Evolutionary conservation across 2,888 invertebrate species (phyloP).

Genomic region (Tetragonula carbonaria): DNA sequence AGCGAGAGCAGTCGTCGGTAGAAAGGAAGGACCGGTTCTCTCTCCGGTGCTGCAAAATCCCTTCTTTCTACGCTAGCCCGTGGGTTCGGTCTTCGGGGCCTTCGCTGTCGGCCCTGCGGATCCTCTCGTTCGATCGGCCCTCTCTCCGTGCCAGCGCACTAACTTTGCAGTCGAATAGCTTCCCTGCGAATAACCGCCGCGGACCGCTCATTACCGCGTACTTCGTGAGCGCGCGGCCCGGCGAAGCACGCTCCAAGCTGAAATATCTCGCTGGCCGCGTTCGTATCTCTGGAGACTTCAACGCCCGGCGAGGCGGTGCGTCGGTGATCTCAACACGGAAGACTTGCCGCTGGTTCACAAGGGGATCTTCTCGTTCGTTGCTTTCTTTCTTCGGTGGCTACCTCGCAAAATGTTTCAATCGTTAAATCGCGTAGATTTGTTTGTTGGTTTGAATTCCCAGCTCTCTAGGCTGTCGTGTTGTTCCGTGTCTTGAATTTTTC

Average conservation of each 20-base stretch:
- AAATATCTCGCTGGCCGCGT: conserved; percentile 19
- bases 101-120: conserved; percentile 49
- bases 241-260: conserved; percentile 25
- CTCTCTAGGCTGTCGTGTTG: not conserved
- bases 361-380: not conserved
- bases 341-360: not conserved
- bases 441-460: too few species aligned
- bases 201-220: conserved; percentile 60
- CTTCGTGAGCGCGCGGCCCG: conserved; percentile 38
- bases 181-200: conserved; percentile 56
- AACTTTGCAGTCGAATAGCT: conserved; percentile 56
- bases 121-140: conserved; percentile 55
- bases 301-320: not conserved
- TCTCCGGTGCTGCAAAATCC: conserved; percentile 66
- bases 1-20: conserved; percentile 59
- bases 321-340: conserved; percentile 31
- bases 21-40: conserved; percentile 77
- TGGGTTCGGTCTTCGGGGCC: conserved; percentile 54
- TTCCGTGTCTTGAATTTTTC: not conserved
- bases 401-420: not conserved
- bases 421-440: not conserved
- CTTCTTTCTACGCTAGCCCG: conserved; percentile 56
- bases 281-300: conserved; percentile 42
- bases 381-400: not conserved
- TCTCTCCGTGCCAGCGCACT: conserved; percentile 36